Base-by-base conservation (phyloP, 2,888 invertebrate genomes). In the Acronicta psi region DNA sequence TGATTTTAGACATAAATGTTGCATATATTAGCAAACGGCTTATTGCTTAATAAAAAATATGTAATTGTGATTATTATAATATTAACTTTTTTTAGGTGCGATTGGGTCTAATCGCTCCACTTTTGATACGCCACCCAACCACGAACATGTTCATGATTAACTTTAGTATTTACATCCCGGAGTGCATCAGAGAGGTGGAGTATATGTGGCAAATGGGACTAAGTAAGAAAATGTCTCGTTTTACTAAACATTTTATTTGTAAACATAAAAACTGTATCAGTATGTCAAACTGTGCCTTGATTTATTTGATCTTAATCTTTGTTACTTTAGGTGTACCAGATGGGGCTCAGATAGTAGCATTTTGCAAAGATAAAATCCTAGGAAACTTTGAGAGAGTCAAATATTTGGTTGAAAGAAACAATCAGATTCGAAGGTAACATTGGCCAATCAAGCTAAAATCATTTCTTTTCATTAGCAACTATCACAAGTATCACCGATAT, bases 141-240 rank as follows among this genome's bases (percentile, higher is more conserved):
- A 96, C 96, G 0, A 95, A 95, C 73, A 92, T 95, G 77, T 96
- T 96, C 66, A 89, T 95, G 3, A 94, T 97, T 0, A 97, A 98
- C 87, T 97, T 98, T 75, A 97, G 97, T 86, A 94, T 95, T 1
- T 96, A 95, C 50, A 96, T 97, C 49, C 89, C 92, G 1, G 96
- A 97, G 87, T 95, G 97, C 50, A 96, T 97, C 38, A 94, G 96
- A 64, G 98, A 98, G 91, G 95, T 97, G 0, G 97, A 98, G 81
- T 96, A 97, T 78, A 97, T 98, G 95, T 96, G 96, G 88, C 97
- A 97, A 85, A 90, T 98, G 65, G 95, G 95, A 37, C 88, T 98
- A 47, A 88, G 96, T 96, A 87, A 88, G 90, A 83, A 51, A 7
- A 17, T n/a, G n/a, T n/a, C n/a, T n/a, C n/a, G n/a, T n/a, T n/a